Evolutionary conservation across 1,140 invertebrate genomes (phyloP).

Genomic region (Caenorhabditis latens): DNA sequence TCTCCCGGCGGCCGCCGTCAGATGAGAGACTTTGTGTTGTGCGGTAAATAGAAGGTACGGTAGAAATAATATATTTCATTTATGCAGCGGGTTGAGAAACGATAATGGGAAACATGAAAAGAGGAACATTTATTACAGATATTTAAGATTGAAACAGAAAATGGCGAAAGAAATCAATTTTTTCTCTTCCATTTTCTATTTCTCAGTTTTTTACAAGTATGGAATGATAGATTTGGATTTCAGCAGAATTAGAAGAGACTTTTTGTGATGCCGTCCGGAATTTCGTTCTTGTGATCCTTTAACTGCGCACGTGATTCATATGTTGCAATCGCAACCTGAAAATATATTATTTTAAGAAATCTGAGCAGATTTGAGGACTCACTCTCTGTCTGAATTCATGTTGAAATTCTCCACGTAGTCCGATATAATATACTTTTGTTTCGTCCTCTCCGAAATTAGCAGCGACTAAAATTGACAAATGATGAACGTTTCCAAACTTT

Average conservation of each 20-base stretch:
- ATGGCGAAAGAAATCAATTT: too few relatives aligned
- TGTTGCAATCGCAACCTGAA: conserved; percentile 59
- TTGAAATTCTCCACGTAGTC: conserved; percentile 63
- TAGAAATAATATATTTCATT: too few relatives aligned
- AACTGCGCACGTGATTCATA: conserved; percentile 50
- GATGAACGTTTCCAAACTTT: conserved; percentile 56
- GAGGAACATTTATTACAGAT: too few relatives aligned
- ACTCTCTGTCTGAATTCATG: conserved; percentile 63
- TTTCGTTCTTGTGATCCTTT: conserved; percentile 59
- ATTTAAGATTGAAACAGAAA: too few relatives aligned
- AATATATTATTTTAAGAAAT: neutral
- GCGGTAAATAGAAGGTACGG: too few relatives aligned
- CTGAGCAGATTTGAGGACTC: conserved; percentile 24
- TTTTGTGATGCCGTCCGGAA: conserved; percentile 32
- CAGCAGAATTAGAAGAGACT: conserved; percentile 44
- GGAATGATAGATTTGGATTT: too few relatives aligned
- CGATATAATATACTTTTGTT: conserved; percentile 59
- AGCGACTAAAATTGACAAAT: conserved; percentile 49
- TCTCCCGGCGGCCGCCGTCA: too few relatives aligned
- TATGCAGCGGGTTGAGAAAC: too few relatives aligned
- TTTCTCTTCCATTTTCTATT: too few relatives aligned
- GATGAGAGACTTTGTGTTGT: too few relatives aligned
- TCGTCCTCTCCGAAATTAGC: conserved; percentile 60
- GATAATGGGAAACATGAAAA: too few relatives aligned
- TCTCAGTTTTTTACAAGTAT: too few relatives aligned